A percentile compares a stretch with the other conserved stretches of the same genome.
Evolutionary conservation across 2,113 vertebrate genomes (phyloP).

Genomic region (Caloenas nicobarica): DNA sequence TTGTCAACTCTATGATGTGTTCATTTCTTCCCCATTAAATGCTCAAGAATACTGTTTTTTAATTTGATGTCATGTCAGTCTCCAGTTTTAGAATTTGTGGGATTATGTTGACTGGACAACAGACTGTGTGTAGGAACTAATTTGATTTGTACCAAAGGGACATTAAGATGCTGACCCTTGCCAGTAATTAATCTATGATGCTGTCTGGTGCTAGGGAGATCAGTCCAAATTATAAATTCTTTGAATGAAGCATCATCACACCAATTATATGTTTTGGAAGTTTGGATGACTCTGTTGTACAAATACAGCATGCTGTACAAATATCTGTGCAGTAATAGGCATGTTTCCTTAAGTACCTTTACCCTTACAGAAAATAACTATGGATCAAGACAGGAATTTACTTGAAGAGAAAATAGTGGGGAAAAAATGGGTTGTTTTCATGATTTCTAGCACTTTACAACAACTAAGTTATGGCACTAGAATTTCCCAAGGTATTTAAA

Average conservation of each 20-base stretch:
- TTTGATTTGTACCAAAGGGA: neutral
- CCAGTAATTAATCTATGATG: neutral
- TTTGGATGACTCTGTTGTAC: neutral
- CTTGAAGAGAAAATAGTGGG: neutral
- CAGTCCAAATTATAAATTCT: neutral
- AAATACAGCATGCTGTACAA: neutral
- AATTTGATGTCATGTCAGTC: neutral
- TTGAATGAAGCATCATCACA: neutral
- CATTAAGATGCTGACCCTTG: neutral
- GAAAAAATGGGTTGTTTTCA: neutral
- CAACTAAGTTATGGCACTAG: neutral
- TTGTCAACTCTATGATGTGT: neutral
- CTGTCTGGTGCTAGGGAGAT: neutral
- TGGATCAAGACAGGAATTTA: neutral
- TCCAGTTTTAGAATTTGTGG: neutral
- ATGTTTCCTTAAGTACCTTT: neutral
- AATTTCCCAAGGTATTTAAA: neutral
- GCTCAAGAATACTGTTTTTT: neutral
- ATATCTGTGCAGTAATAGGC: neutral
- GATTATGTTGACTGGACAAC: neutral
- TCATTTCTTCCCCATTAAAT: neutral
- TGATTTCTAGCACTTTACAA: neutral
- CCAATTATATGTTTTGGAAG: neutral
- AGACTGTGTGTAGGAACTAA: neutral
- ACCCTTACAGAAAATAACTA: neutral